These are phyloP conservation scores for Talpa occidentalis DNA, from an alignment of 2,113 vertebrate genomes.

Conservation along the genomic window DNA sequence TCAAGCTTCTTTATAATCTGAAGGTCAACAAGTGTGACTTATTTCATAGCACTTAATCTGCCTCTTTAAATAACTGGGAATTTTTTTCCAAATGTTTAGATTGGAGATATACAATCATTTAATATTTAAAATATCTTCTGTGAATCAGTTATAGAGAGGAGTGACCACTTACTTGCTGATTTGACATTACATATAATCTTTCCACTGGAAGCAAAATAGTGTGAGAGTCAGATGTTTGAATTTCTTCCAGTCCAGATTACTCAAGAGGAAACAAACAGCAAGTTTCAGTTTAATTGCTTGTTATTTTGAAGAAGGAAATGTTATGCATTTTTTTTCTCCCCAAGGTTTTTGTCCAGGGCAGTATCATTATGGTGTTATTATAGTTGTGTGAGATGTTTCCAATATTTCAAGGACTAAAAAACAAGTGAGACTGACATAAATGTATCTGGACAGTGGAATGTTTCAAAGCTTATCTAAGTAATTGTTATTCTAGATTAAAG, in stretches of 20 bases:
- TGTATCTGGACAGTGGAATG: not conserved
- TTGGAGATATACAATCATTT: not conserved
- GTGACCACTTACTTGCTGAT: slow-evolving; percentile 10
- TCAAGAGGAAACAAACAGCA: slow-evolving; percentile 73
- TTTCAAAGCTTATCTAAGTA: slow-evolving; percentile 36
- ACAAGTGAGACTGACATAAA: not conserved
- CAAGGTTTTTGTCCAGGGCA: slow-evolving; percentile 29
- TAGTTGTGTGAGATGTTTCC: slow-evolving; percentile 34
- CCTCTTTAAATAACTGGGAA: not conserved
- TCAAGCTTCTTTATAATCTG: not conserved
- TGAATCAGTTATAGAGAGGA: not conserved
- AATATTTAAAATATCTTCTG: slow-evolving; percentile 34
- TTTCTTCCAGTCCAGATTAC: slow-evolving; percentile 69
- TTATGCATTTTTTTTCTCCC: slow-evolving; percentile 65
- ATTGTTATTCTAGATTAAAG: slow-evolving; percentile 31
- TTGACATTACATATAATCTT: slow-evolving; percentile 44
- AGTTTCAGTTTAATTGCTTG: slow-evolving; percentile 74
- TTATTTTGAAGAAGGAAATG: slow-evolving; percentile 78
- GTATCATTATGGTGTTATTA: slow-evolving; percentile 61
- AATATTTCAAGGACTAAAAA: slow-evolving; percentile 36
- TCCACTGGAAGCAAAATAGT: slow-evolving; percentile 50
- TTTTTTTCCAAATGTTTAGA: slow-evolving; percentile 3
- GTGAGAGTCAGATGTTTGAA: slow-evolving; percentile 64
- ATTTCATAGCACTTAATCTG: not conserved
- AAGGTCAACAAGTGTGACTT: not conserved